Evolutionary conservation across 92 coral and sea anemone genomes (phyloP).

Genomic region (Nematostella vectensis): DNA sequence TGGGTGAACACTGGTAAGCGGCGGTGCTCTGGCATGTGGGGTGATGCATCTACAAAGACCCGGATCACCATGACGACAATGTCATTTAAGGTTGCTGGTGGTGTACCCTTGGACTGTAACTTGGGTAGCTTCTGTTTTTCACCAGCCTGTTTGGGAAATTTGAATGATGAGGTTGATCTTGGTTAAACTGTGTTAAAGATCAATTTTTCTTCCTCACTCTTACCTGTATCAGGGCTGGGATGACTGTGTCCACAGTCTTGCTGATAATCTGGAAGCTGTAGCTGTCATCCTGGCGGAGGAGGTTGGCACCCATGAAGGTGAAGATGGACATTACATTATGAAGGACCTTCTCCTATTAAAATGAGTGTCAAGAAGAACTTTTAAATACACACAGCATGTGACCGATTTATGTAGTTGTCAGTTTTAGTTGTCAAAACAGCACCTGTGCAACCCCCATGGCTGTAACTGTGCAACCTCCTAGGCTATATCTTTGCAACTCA

Average conservation of each 20-base stretch:
- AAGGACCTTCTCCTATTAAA: conserved; percentile 83
- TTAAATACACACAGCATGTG: too few relatives aligned
- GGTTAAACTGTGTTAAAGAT: too few relatives aligned
- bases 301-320: conserved; percentile 94
- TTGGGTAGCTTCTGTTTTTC: conserved; percentile 63
- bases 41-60: conserved; percentile 98
- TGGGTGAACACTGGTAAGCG: conserved; percentile 83
- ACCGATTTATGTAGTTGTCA: too few relatives aligned
- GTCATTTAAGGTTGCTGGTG: conserved; percentile 44
- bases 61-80: conserved; percentile 83
- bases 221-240: conserved; percentile 93
- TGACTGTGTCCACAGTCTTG: conserved; percentile 85
- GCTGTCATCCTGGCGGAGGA: conserved; percentile 85
- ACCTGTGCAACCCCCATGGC: background rate
- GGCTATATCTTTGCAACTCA: too few relatives aligned
- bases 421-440: background rate
- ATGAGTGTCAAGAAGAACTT: too few relatives aligned
- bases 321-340: conserved; percentile 97
- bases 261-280: conserved; percentile 94
- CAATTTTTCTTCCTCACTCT: too few relatives aligned
- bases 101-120: conserved; percentile 27
- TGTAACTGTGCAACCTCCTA: too few relatives aligned
- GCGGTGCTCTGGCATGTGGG: conserved; percentile 95
- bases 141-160: conserved; percentile 56
- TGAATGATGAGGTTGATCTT: too few relatives aligned